Evolutionary conservation across 2,113 vertebrate genomes (phyloP).

Genomic region (Cyanistes caeruleus): DNA sequence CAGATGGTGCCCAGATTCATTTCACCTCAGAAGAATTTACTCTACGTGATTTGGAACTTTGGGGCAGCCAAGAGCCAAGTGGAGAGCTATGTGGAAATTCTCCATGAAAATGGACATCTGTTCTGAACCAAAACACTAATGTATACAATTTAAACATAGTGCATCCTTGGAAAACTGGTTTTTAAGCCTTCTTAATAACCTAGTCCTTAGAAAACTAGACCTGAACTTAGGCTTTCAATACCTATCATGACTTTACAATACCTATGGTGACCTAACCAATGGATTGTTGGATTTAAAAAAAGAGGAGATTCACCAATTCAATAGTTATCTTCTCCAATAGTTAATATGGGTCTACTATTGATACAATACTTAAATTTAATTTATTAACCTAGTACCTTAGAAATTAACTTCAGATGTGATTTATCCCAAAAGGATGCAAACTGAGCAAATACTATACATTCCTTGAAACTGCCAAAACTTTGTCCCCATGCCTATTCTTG

Average conservation of each 20-base stretch:
- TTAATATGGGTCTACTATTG: not conserved
- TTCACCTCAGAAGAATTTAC: not conserved
- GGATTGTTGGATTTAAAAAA: not conserved
- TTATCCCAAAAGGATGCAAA: not conserved
- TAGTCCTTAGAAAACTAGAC: not conserved
- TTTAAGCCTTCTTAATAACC: not conserved
- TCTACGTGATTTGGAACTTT: not conserved
- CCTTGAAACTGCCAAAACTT: not conserved
- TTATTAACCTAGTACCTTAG: not conserved
- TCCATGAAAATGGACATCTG: not conserved
- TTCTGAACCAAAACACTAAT: not conserved
- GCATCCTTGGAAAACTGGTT: not conserved
- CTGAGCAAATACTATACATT: not conserved
- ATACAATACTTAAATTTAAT: not conserved
- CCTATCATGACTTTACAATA: not conserved
- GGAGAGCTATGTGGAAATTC: not conserved
- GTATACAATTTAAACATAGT: not conserved
- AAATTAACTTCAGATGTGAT: not conserved
- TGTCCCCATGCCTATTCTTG: not conserved
- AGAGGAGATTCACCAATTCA: not conserved
- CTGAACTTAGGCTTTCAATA: not conserved
- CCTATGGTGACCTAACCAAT: not conserved
- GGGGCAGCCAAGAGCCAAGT: not conserved
- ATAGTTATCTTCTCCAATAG: not conserved
- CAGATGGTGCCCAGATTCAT: not conserved